A percentile compares a stretch with the other conserved stretches of the same genome.
Evolutionary conservation across 2,797 vertebrate genomes (phyloP).

Genomic region (Micropoecilia bifurca): DNA sequence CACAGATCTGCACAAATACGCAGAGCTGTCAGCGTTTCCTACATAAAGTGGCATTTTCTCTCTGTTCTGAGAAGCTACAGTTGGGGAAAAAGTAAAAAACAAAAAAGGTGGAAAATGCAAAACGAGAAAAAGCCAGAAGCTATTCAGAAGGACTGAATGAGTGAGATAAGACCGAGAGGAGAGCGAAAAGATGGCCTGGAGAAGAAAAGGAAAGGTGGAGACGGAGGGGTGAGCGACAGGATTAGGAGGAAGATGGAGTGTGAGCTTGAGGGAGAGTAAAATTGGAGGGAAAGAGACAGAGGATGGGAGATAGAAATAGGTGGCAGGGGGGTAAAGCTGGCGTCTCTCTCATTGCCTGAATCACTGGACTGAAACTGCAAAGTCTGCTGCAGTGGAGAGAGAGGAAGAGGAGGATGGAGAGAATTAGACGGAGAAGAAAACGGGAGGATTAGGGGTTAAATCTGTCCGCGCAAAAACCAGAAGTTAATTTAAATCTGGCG

Average conservation of each 20-base stretch:
- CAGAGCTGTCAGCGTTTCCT: conserved; percentile 39
- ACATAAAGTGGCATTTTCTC: conserved; percentile 45
- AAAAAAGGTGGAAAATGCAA: conserved; percentile 9
- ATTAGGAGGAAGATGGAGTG: conserved; percentile 63
- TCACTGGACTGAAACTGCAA: conserved; percentile 76
- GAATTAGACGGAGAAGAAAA: conserved; percentile 17
- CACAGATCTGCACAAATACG: conserved; percentile 10
- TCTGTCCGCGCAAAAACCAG: conserved; percentile 28
- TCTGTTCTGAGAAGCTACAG: conserved; percentile 34
- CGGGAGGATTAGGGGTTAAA: conserved; percentile 48
- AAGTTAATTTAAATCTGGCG: conserved; percentile 33
- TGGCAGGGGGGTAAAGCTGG: conserved; percentile 56
- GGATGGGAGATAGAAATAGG: conserved; percentile 44
- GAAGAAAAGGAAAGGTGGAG: conserved; percentile 44
- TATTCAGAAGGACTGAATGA: conserved; percentile 56
- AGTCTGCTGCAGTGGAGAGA: conserved; percentile 70
- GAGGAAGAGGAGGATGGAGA: too few relatives aligned
- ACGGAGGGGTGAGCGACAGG: conserved; percentile 58
- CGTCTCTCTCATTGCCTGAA: conserved; percentile 74
- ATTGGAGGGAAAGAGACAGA: conserved; percentile 27
- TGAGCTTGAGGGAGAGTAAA: conserved; percentile 43
- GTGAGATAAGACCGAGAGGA: conserved; percentile 63
- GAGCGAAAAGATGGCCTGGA: conserved; percentile 53
- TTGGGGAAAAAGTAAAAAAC: neutral
- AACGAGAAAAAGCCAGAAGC: conserved; percentile 47